Base-by-base conservation (phyloP, 2,113 vertebrate genomes). In the Entomyzon cyanotis region DNA sequence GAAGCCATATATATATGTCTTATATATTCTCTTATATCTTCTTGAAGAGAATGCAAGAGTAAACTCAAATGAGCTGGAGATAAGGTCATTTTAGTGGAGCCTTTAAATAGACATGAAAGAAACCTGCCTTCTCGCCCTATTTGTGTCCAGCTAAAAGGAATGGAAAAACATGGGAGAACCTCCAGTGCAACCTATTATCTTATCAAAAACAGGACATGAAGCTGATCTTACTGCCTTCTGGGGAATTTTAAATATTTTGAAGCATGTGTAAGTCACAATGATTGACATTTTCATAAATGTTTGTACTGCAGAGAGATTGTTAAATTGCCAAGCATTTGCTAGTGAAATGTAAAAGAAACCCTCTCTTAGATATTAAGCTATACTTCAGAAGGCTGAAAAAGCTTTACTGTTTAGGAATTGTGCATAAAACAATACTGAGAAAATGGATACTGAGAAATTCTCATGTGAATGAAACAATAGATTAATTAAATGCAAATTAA, bases 201-300 rank as follows among this genome's bases (percentile, higher is more conserved):
- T 81, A 79, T 59, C n/a, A 67, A 93, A 77, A 94, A 63, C 21
- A 77, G 42, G 68, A 77, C 75, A 71, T 68, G 56, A 56, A 90
- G 49, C 25, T 67, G 42, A 85, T 28, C 5, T 94, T 96, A 67
- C 33, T 1, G 1, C 35, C 27, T 52, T 91, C n/a, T 89, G 33
- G 52, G 37, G 60, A 92, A 49, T 41, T 62, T 91, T 63, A 68
- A 81, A 77, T 89, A 91, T 87, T 87, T 92, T 94, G 84, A 59
- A 67, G n/a, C 24, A 78, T 0, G 4, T 85, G 30, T 30, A 79
- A 79, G 37, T 41, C 58, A 52, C 44, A 67, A 14, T 78, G 71
- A 95, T n/a, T 92, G 75, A 58, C 75, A 35, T 82, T 74, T 95
- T 63, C 65, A 53, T 91, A 93, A 90, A 90, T 87, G 62, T 95